phyloP scores from a whole-genome alignment of 2,888 invertebrate species.

The Allacma fusca region DNA sequence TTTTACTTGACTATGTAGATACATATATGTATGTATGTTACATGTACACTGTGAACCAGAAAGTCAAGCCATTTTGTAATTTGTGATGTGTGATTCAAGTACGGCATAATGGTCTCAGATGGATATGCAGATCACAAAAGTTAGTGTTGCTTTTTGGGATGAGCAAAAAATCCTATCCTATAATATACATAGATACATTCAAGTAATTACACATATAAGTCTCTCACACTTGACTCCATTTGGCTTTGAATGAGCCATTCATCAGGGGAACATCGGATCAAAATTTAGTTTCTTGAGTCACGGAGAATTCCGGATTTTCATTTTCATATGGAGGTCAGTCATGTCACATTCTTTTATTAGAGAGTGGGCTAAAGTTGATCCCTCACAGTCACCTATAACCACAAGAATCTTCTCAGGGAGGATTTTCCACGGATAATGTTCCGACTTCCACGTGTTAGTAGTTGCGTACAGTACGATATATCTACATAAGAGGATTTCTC shows the following conservation, averaged over 20 bases:
- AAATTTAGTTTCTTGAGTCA: background rate
- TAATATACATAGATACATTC: background rate
- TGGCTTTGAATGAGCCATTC: slow-evolving; percentile 22
- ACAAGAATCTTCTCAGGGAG: background rate
- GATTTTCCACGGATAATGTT: background rate
- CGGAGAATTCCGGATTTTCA: background rate
- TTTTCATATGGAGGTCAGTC: background rate
- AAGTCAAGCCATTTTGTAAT: slow-evolving; percentile 26
- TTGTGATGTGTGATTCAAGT: slow-evolving; percentile 33
- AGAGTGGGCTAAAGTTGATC: background rate
- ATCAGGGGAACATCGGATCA: background rate
- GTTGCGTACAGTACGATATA: too few relatives aligned
- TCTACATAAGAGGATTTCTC: too few relatives aligned
- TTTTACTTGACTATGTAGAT: background rate
- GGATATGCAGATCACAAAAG: slow-evolving; percentile 22
- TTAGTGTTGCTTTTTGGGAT: slow-evolving; percentile 17
- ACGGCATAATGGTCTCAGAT: slow-evolving; percentile 2
- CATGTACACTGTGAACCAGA: background rate
- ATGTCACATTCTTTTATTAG: background rate
- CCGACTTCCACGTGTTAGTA: too few relatives aligned
- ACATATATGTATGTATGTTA: too few relatives aligned
- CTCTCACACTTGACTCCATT: background rate
- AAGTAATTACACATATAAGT: too few relatives aligned
- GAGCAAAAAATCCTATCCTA: slow-evolving; percentile 19
- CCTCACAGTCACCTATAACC: background rate